Conservation (phyloP, 2,797 vertebrate genomes). For the Malurus leucopterus region DNA sequence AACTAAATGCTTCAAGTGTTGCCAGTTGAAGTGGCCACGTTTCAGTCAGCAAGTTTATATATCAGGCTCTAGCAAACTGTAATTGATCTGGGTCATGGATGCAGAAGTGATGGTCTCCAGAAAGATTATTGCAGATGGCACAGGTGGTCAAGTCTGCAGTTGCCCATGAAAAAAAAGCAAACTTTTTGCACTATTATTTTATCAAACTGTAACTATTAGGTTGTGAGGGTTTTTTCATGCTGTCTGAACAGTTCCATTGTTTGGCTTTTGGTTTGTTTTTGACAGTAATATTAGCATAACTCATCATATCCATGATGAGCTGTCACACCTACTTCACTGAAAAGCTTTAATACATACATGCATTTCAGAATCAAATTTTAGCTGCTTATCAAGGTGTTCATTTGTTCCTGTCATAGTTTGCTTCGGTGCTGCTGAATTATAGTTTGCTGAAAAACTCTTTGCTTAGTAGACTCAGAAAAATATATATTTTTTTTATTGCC, state of each 20-base stretch:
- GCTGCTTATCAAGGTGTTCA: not conserved
- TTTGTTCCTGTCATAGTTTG: not conserved
- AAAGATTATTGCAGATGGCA: not conserved
- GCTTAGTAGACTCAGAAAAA: not conserved
- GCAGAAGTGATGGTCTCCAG: not conserved
- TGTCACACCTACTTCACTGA: constrained; percentile 18
- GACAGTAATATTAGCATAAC: constrained; percentile 8
- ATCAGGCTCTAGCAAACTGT: not conserved
- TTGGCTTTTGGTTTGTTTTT: not conserved
- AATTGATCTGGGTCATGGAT: not conserved
- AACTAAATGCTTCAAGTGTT: not conserved
- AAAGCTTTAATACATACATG: not conserved
- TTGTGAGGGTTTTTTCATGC: fast-evolving
- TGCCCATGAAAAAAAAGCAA: fast-evolving
- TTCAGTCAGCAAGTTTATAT: not conserved
- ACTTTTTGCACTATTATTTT: not conserved
- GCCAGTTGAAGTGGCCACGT: not conserved
- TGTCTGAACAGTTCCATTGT: not conserved
- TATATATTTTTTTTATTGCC: not conserved
- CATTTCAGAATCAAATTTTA: constrained; percentile 30
- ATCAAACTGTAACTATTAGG: not conserved
- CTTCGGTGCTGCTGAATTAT: not conserved
- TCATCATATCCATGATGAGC: not conserved
- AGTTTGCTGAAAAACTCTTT: not conserved
- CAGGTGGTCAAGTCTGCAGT: not conserved